phyloP scores from a whole-genome alignment of 2,797 vertebrate genomes.

The Lepilemur septentrionalis region DNA sequence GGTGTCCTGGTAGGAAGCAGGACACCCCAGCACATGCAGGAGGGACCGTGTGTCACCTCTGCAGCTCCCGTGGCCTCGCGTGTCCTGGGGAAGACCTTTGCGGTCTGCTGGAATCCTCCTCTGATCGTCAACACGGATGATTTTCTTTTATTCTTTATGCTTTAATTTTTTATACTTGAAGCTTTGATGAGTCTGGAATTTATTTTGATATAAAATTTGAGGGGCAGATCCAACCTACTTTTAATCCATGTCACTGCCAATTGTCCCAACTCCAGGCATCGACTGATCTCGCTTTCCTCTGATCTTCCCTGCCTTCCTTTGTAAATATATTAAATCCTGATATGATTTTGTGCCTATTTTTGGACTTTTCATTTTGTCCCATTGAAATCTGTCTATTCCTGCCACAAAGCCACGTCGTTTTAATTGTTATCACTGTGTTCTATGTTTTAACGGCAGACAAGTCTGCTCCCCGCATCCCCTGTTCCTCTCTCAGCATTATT shows the following conservation, averaged over 20 bases:
- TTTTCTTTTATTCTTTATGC: not conserved
- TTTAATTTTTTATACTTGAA: not conserved
- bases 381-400: not conserved
- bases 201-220: not conserved
- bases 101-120: not conserved
- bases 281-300: not conserved
- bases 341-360: not conserved
- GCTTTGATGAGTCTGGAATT: not conserved
- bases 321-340: not conserved
- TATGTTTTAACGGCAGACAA: not conserved
- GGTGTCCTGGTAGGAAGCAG: fast-evolving
- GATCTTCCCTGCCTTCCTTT: not conserved
- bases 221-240: not conserved
- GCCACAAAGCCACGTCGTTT: not conserved
- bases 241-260: not conserved
- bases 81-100: not conserved
- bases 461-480: not conserved
- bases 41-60: fast-evolving
- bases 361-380: not conserved
- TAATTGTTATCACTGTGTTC: not conserved
- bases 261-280: not conserved
- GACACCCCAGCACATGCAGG: fast-evolving
- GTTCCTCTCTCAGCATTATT: not conserved
- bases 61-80: fast-evolving
- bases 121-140: fast-evolving